These are phyloP conservation scores for Fragum fragum DNA, from an alignment of 2,888 invertebrate species.

Conservation along the genomic window DNA sequence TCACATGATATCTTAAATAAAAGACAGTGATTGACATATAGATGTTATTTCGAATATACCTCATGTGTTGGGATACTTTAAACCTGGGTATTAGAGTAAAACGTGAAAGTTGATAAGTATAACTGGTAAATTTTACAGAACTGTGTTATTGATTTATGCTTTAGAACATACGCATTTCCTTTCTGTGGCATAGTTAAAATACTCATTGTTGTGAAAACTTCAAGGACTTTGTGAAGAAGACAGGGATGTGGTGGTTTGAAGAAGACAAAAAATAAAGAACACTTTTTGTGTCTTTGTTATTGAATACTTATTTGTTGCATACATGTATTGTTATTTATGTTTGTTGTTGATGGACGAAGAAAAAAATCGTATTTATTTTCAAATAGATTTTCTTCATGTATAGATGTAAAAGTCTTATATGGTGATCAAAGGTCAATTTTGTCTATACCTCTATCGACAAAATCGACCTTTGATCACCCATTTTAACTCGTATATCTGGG, in stretches of 20 bases:
- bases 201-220: not conserved
- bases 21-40: slow-evolving; percentile 27
- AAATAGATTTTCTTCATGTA: no score
- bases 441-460: no score
- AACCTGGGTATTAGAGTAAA: slow-evolving; percentile 3
- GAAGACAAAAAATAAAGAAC: not conserved
- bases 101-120: not conserved
- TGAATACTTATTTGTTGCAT: not conserved
- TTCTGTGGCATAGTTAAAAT: not conserved
- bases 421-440: no score
- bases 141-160: not conserved
- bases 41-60: slow-evolving; percentile 37
- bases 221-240: no score
- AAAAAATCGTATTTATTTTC: no score
- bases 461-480: no score
- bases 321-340: not conserved
- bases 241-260: no score
- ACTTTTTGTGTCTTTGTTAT: not conserved
- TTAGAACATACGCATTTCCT: not conserved
- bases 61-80: slow-evolving; percentile 18
- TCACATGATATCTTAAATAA: slow-evolving; percentile 31
- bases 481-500: no score
- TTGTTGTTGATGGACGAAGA: not conserved
- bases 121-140: not conserved
- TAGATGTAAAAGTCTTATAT: no score